Percentiles rank a stretch among this genome's conserved stretches.
These are phyloP conservation scores for Probosciger aterrimus DNA, from an alignment of 2,113 vertebrate genomes.

Conservation along the genomic window DNA sequence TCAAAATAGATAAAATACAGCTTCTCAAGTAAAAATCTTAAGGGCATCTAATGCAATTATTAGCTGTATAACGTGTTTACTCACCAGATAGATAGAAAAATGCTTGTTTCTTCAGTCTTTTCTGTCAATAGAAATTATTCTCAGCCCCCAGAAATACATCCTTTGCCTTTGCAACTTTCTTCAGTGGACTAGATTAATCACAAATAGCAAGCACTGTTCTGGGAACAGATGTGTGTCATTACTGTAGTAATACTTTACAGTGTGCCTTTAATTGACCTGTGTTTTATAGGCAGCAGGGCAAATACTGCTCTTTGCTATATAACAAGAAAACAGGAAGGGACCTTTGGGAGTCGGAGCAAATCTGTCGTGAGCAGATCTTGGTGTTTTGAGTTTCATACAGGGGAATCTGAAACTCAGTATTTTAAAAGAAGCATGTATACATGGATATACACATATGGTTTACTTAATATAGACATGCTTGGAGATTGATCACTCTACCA, in stretches of 20 bases:
- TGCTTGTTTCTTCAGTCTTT: not conserved
- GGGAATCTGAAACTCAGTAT: not conserved
- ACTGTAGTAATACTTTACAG: not conserved
- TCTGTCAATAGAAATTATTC: not conserved
- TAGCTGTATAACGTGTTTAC: not conserved
- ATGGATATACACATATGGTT: not conserved
- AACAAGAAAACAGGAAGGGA: not conserved
- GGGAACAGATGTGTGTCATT: not conserved
- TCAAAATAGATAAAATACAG: not conserved
- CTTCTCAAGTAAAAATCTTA: not conserved
- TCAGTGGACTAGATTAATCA: not conserved
- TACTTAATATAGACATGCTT: slow-evolving; percentile 1
- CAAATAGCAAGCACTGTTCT: not conserved
- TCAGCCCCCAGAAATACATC: not conserved
- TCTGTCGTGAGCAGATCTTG: not conserved
- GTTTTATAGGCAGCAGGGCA: not conserved
- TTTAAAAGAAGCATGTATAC: not conserved
- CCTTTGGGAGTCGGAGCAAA: not conserved
- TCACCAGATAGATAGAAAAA: not conserved
- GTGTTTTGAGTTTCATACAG: not conserved
- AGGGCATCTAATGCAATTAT: not conserved
- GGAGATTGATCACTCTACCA: not conserved
- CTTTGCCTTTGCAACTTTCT: not conserved
- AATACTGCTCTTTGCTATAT: not conserved
- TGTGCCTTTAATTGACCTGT: not conserved